These are phyloP conservation scores for Digitonthophagus gazella DNA, from an alignment of 2,888 invertebrate species.

Conservation along the genomic window DNA sequence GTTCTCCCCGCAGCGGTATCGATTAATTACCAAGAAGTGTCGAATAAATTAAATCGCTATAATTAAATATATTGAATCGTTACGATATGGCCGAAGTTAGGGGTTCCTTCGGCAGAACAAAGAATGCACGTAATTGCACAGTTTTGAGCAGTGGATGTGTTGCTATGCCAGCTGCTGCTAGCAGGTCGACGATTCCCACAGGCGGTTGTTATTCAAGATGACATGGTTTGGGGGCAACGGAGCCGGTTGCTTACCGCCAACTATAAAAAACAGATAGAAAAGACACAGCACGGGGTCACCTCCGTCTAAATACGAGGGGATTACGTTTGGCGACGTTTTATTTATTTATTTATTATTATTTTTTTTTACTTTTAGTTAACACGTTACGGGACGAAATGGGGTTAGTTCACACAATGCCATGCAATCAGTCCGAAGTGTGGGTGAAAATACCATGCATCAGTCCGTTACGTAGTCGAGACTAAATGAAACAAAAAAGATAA, in stretches of 20 bases:
- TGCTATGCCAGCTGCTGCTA: constrained; percentile 37
- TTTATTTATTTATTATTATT: not conserved
- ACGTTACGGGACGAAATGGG: constrained; percentile 28
- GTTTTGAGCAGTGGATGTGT: constrained; percentile 25
- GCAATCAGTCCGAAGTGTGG: constrained; percentile 18
- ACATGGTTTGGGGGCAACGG: constrained; percentile 59
- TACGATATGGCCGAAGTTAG: constrained; percentile 11
- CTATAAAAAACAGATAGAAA: constrained; percentile 34
- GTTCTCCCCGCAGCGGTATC: not conserved
- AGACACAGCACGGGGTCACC: constrained; percentile 21
- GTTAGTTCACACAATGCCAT: constrained; percentile 24
- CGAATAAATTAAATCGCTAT: constrained; percentile 4
- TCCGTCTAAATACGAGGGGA: not conserved
- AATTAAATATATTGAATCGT: not conserved
- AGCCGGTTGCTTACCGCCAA: constrained; percentile 61
- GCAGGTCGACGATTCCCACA: constrained; percentile 55
- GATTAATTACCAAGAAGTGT: no score
- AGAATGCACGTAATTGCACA: constrained; percentile 27
- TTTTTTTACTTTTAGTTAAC: constrained; percentile 3
- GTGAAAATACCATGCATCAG: constrained; percentile 32
- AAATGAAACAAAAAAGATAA: constrained; percentile 33
- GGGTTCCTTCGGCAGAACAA: constrained; percentile 17
- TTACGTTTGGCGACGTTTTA: not conserved
- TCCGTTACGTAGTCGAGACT: constrained; percentile 32
- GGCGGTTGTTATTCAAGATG: constrained; percentile 56